Base-by-base conservation (phyloP, 2,113 vertebrate genomes). In the Baryphthengus martii region DNA sequence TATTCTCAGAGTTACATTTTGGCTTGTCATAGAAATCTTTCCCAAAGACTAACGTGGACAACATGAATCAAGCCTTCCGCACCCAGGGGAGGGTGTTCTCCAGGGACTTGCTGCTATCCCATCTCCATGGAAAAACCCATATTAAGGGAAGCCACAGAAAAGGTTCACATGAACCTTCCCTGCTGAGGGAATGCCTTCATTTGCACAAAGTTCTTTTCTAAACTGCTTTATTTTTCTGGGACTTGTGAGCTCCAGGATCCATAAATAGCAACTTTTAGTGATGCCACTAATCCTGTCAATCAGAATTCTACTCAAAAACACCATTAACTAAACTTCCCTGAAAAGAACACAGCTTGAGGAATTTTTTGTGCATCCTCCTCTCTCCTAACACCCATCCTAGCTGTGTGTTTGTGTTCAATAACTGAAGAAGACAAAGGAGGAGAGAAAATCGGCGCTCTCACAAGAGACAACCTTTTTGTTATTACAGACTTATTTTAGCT, bases 401-500 rank as follows among this genome's bases (percentile, higher is more conserved):
- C 28, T 58, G 3, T 20, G 28, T 66, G 26, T 81, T 94, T 79
- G 47, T 4, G 4, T 68, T 89, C 85, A 91, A 79, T 28, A 83
- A 70, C 58, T 63, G 90, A 92, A 94, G 79, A 85, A 10, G 61
- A 91, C 80, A 79, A 13, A 49, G 74, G 40, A 88, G 58, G 96
- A 21, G 28, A 90, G 61, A 93, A 94, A 93, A 86, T 45, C 76
- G 37, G 25, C 73, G 11, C 35, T 83, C 83, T 88, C 33, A 33
- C 39, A 76, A 62, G 85, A 90, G 77, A 58, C 56, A 89, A n/a
- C 16, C 15, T 65, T 90, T 96, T 95, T 92, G 76, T 96, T 96
- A 63, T 84, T 96, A 85, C 63, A 94, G 44, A 50, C 67, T 92
- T 73, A 82, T 91, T 93, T 95, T 91, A 89, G 79, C 89, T 89